Percentiles rank a stretch among this genome's conserved stretches.
Evolutionary conservation across 53 echinoderm and acorn worm species (phyloP).

Genomic region (Arbacia lixula): DNA sequence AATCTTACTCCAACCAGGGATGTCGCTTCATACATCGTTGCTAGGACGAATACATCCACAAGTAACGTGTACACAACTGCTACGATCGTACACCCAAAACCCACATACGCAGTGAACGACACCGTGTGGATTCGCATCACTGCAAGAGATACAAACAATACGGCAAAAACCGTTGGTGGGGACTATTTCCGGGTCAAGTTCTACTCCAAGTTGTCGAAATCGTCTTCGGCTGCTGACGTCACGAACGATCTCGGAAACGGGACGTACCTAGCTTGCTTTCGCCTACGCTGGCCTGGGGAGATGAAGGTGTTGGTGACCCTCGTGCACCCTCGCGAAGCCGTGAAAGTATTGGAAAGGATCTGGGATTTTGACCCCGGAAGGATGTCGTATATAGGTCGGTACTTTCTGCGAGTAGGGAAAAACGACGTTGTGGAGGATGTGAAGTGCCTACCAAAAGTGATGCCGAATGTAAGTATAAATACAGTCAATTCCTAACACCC

Average conservation of each 20-base stretch:
- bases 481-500: too few species aligned
- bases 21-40: too few species aligned
- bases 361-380: constrained; percentile 11
- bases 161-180: constrained; percentile 43
- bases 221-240: constrained; percentile 56
- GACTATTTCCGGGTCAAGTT: constrained; percentile 80
- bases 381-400: constrained; percentile 12
- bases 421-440: constrained; percentile 3
- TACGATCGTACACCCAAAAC: constrained; percentile 6
- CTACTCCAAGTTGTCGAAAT: constrained; percentile 1
- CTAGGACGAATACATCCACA: neutral
- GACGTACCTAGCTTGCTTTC: constrained; percentile 60
- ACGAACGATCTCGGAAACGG: constrained; percentile 66
- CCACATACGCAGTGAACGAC: constrained; percentile 48
- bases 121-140: constrained; percentile 56
- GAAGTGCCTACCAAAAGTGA: constrained; percentile 22
- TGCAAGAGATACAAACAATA: constrained; percentile 38
- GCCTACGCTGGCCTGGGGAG: constrained; percentile 66
- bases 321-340: constrained; percentile 71
- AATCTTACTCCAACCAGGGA: too few species aligned
- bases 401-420: neutral
- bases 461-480: constrained; percentile 8
- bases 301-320: constrained; percentile 59
- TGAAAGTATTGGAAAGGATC: constrained; percentile 51
- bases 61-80: neutral